Percentiles rank a stretch among this genome's conserved stretches.
Evolutionary conservation across 2,888 invertebrate species (phyloP).

Genomic region (Macaria liturata): DNA sequence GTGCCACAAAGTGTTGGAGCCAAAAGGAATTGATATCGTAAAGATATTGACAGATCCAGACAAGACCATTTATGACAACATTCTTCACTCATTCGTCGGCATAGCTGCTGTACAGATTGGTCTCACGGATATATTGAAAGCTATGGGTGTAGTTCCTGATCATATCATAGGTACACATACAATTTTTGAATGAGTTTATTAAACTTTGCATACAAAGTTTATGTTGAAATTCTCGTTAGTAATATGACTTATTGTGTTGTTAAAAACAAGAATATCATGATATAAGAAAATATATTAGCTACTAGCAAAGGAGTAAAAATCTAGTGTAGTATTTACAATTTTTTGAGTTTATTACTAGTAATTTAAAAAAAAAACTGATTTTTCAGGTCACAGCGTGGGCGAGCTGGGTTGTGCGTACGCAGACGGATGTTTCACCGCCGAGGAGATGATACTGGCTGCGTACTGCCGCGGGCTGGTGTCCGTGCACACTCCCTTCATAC

Average conservation of each 20-base stretch:
- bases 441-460: slow-evolving; percentile 90
- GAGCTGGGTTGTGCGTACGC: slow-evolving; percentile 96
- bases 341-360: no score
- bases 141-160: slow-evolving; percentile 85
- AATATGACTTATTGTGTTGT: no score
- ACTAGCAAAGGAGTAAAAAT: no score
- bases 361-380: no score
- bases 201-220: no score
- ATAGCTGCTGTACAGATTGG: slow-evolving; percentile 87
- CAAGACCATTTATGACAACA: slow-evolving; percentile 83
- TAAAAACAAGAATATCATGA: no score
- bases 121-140: slow-evolving; percentile 58
- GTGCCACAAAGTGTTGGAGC: slow-evolving; percentile 80
- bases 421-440: slow-evolving; percentile 92
- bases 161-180: slow-evolving; percentile 85
- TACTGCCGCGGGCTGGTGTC: slow-evolving; percentile 90
- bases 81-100: slow-evolving; percentile 88
- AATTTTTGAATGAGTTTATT: no score
- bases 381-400: slow-evolving; percentile 92
- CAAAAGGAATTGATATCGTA: slow-evolving; percentile 85
- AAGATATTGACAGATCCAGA: slow-evolving; percentile 84
- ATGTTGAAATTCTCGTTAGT: no score
- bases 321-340: no score
- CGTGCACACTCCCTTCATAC: slow-evolving; percentile 84
- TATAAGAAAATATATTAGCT: no score